Evolutionary conservation across 2,888 invertebrate species (phyloP), one percentile per base, ranked within the genome.

Genomic region (Dione juno): DNA sequence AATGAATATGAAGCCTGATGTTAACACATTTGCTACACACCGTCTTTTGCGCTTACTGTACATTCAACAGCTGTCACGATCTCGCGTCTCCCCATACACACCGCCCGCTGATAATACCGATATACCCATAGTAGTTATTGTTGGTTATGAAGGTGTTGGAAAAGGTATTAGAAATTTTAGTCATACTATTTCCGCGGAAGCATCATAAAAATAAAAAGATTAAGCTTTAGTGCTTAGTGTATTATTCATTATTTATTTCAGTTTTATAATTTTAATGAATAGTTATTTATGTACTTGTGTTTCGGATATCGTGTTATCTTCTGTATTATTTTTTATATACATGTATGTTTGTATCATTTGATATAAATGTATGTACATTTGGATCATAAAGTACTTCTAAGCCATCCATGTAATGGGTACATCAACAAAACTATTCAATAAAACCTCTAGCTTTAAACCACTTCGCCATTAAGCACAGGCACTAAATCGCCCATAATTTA

Each of bases 31-130:
- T 66, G 84, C 92, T 0, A 80, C 82, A 0, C 86, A 88, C 0
- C 88, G 92, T 0, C 81, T 93, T 21, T 80, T 90, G 14, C 84
- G 90, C 0, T 75, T 92, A 21, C 76, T 92, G 40, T 92, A 89
- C 78, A 85, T 93, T 21, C 86, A 92, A 53, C 92, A 92, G 73
- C 80, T 93, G 65, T 83, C 87, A 0, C 79, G 84, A 21, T 86
- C 88, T 1, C 79, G 79, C 0, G 85, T 92, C 37, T 87, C 90
- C 0, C 81, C 85, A 0, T 78, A 76, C 74, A 77, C 80, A 0
- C 88, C 91, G 0, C 88, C 92, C 0, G 93, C 90, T 0, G 92
- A 93, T 73, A 89, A 86, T 35, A 84, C 80, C 0, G 89, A 91
- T 53, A 82, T 90, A 0, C 90, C 92, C 0, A 78, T 93, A 1